Percentiles rank a stretch among this genome's conserved stretches.
Conservation (phyloP, 2,113 vertebrate genomes). For the Arvicanthis niloticus region DNA sequence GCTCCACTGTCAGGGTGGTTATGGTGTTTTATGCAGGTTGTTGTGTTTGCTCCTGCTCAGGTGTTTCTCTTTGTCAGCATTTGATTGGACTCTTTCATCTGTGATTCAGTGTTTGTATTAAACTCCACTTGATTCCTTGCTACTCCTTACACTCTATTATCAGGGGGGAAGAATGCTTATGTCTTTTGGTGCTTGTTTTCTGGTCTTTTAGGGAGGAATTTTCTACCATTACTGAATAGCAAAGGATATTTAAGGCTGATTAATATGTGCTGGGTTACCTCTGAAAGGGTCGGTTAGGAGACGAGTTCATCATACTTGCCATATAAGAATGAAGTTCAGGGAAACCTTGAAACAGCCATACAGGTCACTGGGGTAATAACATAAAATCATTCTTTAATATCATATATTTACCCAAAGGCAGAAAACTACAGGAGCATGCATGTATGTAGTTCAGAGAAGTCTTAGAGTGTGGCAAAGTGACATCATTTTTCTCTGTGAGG, state of each 20-base stretch:
- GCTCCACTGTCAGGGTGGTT: constrained; percentile 19
- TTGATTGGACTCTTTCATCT: constrained; percentile 68
- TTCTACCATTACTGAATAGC: neutral
- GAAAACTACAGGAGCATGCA: constrained; percentile 23
- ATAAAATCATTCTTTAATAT: constrained; percentile 63
- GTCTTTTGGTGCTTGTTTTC: neutral
- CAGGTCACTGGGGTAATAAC: constrained; percentile 29
- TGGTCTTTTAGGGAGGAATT: neutral
- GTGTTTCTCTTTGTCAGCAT: constrained; percentile 67
- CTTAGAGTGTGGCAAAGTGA: neutral
- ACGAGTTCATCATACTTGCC: neutral
- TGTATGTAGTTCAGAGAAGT: constrained; percentile 6
- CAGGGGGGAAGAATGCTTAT: neutral
- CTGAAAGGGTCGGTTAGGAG: neutral
- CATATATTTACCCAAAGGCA: constrained; percentile 53
- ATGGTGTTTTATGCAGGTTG: constrained; percentile 49
- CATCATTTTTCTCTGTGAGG: constrained; percentile 35
- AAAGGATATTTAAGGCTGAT: constrained; percentile 41
- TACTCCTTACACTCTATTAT: constrained; percentile 44
- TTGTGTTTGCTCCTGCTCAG: neutral
- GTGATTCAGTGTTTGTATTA: constrained; percentile 58
- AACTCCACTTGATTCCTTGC: constrained; percentile 56
- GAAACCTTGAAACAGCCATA: constrained; percentile 59
- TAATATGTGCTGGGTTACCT: constrained; percentile 32
- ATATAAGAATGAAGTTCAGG: constrained; percentile 30